These are phyloP conservation scores for Manduca sexta DNA, from an alignment of 1,140 invertebrate genomes.

Conservation along the genomic window DNA sequence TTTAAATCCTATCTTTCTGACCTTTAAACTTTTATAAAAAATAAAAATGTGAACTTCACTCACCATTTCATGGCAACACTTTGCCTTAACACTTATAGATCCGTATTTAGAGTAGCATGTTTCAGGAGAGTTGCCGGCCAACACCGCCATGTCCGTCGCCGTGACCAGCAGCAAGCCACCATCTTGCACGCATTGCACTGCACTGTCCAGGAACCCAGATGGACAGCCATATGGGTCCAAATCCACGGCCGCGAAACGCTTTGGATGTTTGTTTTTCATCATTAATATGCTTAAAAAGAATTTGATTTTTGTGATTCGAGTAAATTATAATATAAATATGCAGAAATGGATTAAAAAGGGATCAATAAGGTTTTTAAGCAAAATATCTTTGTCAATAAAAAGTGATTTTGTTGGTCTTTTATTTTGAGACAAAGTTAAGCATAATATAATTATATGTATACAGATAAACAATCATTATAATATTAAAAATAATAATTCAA, in stretches of 20 bases:
- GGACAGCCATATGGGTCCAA: constrained; percentile 98
- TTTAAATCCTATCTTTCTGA: too few relatives aligned
- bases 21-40: too few relatives aligned
- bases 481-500: too few relatives aligned
- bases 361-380: not conserved
- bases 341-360: not conserved
- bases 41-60: constrained; percentile 14
- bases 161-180: constrained; percentile 94
- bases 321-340: not conserved
- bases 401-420: not conserved
- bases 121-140: constrained; percentile 96
- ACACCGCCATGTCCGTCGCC: constrained; percentile 97
- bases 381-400: not conserved
- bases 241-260: constrained; percentile 91
- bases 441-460: not conserved
- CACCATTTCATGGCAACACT: constrained; percentile 96
- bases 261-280: constrained; percentile 85
- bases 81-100: constrained; percentile 88
- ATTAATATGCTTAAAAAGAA: constrained; percentile 85
- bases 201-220: constrained; percentile 93
- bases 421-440: not conserved
- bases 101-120: constrained; percentile 97
- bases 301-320: too few relatives aligned
- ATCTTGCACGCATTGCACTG: constrained; percentile 86
- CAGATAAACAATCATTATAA: too few relatives aligned